These are phyloP conservation scores for Boloria euphrosyne DNA, from an alignment of 2,888 invertebrate species.

Conservation along the genomic window DNA sequence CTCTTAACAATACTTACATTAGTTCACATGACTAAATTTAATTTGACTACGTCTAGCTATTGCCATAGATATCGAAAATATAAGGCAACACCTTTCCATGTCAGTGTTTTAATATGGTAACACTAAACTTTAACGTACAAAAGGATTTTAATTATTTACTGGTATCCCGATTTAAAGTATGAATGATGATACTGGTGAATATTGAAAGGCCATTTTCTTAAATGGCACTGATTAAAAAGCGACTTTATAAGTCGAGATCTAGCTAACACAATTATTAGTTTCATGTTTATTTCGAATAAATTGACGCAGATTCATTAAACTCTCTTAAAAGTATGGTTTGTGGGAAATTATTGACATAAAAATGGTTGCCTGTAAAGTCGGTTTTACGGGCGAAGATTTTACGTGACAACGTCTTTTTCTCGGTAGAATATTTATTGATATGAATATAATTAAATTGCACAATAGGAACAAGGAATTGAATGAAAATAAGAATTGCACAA, in stretches of 20 bases:
- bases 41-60: slow-evolving; percentile 39
- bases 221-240: too few species aligned
- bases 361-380: too few species aligned
- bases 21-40: slow-evolving; percentile 32
- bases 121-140: slow-evolving; percentile 16
- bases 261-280: not conserved
- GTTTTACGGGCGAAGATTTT: too few species aligned
- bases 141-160: not conserved
- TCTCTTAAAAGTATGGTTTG: too few species aligned
- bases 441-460: too few species aligned
- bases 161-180: not conserved
- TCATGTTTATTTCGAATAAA: not conserved
- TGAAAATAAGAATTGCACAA: too few species aligned
- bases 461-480: too few species aligned
- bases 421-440: too few species aligned
- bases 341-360: too few species aligned
- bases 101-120: slow-evolving; percentile 34
- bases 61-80: slow-evolving; percentile 47
- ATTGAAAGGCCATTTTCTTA: too few species aligned
- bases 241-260: slow-evolving; percentile 13
- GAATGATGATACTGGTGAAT: not conserved
- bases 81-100: slow-evolving; percentile 64
- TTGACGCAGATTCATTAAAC: slow-evolving; percentile 6
- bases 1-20: slow-evolving; percentile 25
- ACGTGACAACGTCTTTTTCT: too few species aligned